Evolutionary conservation across 2,888 invertebrate species (phyloP), one percentile per base, ranked within the genome.

Genomic region (Catocala nupta): DNA sequence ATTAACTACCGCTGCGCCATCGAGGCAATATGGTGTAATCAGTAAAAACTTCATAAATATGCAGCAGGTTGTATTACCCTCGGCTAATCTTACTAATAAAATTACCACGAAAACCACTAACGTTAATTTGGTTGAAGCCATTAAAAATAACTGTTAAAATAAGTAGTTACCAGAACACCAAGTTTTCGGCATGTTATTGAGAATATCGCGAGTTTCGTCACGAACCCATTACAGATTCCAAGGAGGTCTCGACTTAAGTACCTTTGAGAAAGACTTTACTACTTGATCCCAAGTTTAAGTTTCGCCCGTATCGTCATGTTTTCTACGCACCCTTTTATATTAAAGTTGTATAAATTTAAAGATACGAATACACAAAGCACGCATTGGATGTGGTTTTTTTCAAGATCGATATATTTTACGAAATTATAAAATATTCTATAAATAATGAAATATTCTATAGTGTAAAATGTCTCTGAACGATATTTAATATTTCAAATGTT

Each of bases 141-240:
- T 25, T 25, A 25, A 25, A 25, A 25, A 25, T 25, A 25, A 25
- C 25, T 25, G 25, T 25, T 25, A 68, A 75, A 71, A 75, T 69
- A 75, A 75, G 61, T 59, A 62, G 63, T 67, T 75, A 55, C 69
- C 55, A 53, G 65, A 75, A 75, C 51, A 65, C 10, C 58, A 65
- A 64, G 59, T 75, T 75, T 62, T 73, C 36, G 60, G 44, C 55
- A 55, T 73, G 66, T 59, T 82, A 82, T 81, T 75, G 74, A 70
- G 73, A 77, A 77, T 83, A 89, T 90, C 83, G 75, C 68, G 74
- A 90, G 85, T 90, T 87, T 80, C 76, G 85, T 90, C 90, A 90
- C 90, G 90, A 83, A 73, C 83, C 82, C 76, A 91, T 91, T 90
- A 86, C 81, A 80, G 84, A 91, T 91, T 90, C 91, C 67, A 81